Evolutionary conservation across 2,113 vertebrate species (phyloP).

Genomic region (Callopanchax toddi): DNA sequence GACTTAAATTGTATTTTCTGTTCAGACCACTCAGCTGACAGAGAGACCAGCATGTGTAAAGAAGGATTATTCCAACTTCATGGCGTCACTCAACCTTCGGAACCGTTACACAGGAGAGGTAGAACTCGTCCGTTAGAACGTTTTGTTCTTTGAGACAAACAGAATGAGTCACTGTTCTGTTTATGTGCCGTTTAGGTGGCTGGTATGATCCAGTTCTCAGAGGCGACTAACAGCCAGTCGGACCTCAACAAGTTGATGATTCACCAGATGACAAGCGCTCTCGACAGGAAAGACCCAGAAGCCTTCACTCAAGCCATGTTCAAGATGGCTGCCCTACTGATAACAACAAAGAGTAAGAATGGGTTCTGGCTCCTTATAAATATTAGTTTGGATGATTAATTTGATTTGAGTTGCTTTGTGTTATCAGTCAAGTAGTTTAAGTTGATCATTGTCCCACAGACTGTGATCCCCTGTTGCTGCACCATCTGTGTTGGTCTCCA

Average conservation of each 20-base stretch:
- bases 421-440: not conserved
- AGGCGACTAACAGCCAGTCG: constrained; percentile 84
- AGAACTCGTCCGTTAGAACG: not conserved
- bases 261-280: constrained; percentile 85
- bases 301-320: constrained; percentile 93
- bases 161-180: not conserved
- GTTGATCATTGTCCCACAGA: constrained; percentile 71
- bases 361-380: not conserved
- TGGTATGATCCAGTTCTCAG: constrained; percentile 94
- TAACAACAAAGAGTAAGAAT: constrained; percentile 87
- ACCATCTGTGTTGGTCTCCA: constrained; percentile 95
- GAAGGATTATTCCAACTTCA: constrained; percentile 98
- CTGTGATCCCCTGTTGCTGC: constrained; percentile 90
- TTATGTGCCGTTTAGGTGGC: constrained; percentile 80
- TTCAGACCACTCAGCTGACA: constrained; percentile 87
- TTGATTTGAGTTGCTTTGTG: not conserved
- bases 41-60: constrained; percentile 95
- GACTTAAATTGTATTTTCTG: constrained; percentile 20
- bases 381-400: not conserved
- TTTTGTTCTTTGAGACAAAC: not conserved
- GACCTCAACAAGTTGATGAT: constrained; percentile 92
- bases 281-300: constrained; percentile 82
- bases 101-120: constrained; percentile 98
- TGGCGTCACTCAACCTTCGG: constrained; percentile 95
- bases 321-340: constrained; percentile 93